A percentile compares a stretch with the other conserved stretches of the same genome.
These are phyloP conservation scores for Hypomecis atomaria DNA, from an alignment of 2,888 invertebrate genomes.

Conservation along the genomic window DNA sequence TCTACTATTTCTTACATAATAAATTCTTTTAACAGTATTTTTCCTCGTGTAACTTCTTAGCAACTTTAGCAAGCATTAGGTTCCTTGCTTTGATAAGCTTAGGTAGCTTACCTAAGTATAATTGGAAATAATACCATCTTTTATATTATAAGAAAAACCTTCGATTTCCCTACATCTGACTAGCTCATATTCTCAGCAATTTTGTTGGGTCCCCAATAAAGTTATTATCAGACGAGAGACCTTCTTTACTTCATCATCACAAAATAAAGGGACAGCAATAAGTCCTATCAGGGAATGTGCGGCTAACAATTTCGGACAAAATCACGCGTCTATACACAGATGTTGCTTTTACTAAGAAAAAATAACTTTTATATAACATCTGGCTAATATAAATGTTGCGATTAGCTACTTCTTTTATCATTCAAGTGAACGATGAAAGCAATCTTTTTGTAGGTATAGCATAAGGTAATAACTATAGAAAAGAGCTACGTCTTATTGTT, in stretches of 20 bases:
- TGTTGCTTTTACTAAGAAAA: not conserved
- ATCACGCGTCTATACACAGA: conserved; percentile 11
- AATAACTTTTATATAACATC: not conserved
- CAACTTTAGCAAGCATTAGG: too few relatives aligned
- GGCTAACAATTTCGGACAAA: not conserved
- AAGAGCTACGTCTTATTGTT: not conserved
- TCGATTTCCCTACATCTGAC: too few relatives aligned
- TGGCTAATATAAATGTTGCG: not conserved
- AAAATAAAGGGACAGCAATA: conserved; percentile 8
- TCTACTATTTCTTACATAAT: too few relatives aligned
- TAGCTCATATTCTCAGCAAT: not conserved
- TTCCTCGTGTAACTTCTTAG: too few relatives aligned
- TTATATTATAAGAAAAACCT: too few relatives aligned
- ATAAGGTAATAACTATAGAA: too few relatives aligned
- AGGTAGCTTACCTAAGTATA: too few relatives aligned
- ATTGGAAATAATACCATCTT: too few relatives aligned
- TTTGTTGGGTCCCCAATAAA: conserved; percentile 4
- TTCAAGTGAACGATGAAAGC: too few relatives aligned
- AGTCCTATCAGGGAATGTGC: not conserved
- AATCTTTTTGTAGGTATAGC: too few relatives aligned
- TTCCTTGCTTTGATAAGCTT: too few relatives aligned
- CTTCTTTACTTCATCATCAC: conserved; percentile 10
- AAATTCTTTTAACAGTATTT: too few relatives aligned
- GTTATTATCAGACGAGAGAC: conserved; percentile 4
- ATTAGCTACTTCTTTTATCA: not conserved